These are phyloP conservation scores for Arnoldichthys spilopterus DNA, from an alignment of 2,797 vertebrate genomes.

Conservation along the genomic window DNA sequence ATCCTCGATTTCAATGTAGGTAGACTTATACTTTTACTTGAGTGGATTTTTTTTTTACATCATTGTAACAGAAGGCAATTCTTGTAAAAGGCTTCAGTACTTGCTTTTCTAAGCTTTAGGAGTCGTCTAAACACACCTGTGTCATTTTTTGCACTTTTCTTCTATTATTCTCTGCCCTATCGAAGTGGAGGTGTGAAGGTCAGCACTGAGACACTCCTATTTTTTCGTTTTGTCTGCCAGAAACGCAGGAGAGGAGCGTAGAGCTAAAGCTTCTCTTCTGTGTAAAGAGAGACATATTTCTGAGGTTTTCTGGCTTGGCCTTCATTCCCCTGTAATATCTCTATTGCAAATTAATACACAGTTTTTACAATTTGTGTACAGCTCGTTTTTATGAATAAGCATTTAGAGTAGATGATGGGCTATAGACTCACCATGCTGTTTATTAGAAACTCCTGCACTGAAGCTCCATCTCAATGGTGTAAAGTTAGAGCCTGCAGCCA, in stretches of 20 bases:
- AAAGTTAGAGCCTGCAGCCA: no score
- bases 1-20: background rate
- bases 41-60: no score
- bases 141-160: background rate
- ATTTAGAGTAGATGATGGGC: no score
- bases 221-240: background rate
- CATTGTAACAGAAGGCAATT: background rate
- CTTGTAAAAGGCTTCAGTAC: background rate
- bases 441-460: no score
- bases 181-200: conserved; percentile 10
- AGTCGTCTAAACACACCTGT: background rate
- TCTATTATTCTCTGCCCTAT: background rate
- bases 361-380: no score
- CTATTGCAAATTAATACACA: background rate
- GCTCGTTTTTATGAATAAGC: no score
- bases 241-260: background rate
- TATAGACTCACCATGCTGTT: no score
- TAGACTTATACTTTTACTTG: background rate
- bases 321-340: background rate
- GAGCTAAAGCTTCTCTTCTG: background rate
- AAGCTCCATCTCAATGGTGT: no score
- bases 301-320: background rate
- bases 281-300: background rate
- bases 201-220: background rate
- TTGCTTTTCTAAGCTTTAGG: background rate